phyloP scores from a whole-genome alignment of 1,140 invertebrate species.

The Drosophila santomea region DNA sequence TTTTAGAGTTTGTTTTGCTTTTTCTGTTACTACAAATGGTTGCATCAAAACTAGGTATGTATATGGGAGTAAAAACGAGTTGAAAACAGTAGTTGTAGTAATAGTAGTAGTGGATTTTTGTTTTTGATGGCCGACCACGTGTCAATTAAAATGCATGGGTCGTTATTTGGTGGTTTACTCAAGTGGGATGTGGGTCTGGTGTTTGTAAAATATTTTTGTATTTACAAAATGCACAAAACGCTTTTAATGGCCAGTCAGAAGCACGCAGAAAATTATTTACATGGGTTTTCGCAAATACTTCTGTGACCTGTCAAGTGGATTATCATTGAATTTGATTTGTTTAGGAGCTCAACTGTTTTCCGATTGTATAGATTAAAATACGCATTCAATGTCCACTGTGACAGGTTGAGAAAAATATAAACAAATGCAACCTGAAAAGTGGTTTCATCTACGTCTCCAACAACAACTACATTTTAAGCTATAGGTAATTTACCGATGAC shows the following conservation, averaged over 20 bases:
- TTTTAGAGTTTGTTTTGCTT: constrained; percentile 45
- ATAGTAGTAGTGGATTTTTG: neutral
- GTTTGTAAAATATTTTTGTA: constrained; percentile 26
- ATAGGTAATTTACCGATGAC: constrained; percentile 29
- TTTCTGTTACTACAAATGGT: constrained; percentile 41
- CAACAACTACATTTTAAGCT: constrained; percentile 46
- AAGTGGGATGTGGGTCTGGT: constrained; percentile 8
- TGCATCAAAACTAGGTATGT: constrained; percentile 39
- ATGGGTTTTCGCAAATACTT: constrained; percentile 23
- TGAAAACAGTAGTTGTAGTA: constrained; percentile 24
- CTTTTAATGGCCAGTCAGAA: constrained; percentile 31
- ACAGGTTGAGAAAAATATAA: constrained; percentile 7
- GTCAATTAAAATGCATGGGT: constrained; percentile 41
- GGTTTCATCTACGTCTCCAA: constrained; percentile 24
- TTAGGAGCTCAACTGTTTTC: constrained; percentile 8
- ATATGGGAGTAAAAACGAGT: constrained; percentile 34
- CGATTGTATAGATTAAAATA: constrained; percentile 5
- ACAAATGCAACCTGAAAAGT: constrained; percentile 6
- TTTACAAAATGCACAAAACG: constrained; percentile 60
- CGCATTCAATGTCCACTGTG: constrained; percentile 24
- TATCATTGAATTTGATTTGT: constrained; percentile 20
- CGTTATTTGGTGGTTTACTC: constrained; percentile 42
- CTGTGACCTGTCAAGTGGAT: constrained; percentile 41
- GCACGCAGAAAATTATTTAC: constrained; percentile 37
- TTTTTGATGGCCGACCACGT: constrained; percentile 53